Percentiles rank a stretch among this genome's conserved stretches.
These are phyloP conservation scores for Drosophila neotestacea DNA, from an alignment of 2,888 invertebrate species.

Conservation along the genomic window DNA sequence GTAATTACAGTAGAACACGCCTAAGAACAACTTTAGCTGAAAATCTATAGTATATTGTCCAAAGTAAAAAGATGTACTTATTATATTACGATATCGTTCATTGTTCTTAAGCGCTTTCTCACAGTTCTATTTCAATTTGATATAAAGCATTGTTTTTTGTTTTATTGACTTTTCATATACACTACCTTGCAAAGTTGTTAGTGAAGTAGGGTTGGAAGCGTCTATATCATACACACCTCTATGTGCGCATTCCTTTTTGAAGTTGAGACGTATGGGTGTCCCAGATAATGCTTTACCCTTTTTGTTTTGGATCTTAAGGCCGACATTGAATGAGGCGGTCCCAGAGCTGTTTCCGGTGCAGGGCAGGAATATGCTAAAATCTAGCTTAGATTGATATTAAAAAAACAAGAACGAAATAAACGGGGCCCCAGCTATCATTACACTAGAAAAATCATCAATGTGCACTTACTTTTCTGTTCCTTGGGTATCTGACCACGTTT, in stretches of 20 bases:
- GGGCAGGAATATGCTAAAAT: slow-evolving; percentile 94
- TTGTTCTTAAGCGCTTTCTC: slow-evolving; percentile 9
- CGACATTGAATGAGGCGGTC: slow-evolving; percentile 94
- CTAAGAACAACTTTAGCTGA: slow-evolving; percentile 25
- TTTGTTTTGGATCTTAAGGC: slow-evolving; percentile 92
- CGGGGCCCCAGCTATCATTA: neutral
- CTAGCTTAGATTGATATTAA: slow-evolving; percentile 85
- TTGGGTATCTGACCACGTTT: slow-evolving; percentile 94
- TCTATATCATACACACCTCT: slow-evolving; percentile 92
- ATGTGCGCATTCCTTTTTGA: slow-evolving; percentile 97
- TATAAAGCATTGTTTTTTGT: slow-evolving; percentile 53
- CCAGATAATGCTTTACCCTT: slow-evolving; percentile 93
- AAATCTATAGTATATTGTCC: neutral
- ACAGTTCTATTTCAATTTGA: slow-evolving; percentile 20
- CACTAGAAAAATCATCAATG: neutral
- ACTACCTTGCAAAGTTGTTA: slow-evolving; percentile 86
- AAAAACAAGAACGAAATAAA: neutral
- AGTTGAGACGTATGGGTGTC: slow-evolving; percentile 93
- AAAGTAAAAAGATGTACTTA: neutral
- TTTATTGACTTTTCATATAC: slow-evolving; percentile 81
- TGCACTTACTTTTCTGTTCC: slow-evolving; percentile 90
- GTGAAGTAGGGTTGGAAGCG: slow-evolving; percentile 85
- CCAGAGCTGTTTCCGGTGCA: slow-evolving; percentile 95
- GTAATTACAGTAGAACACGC: slow-evolving; percentile 35
- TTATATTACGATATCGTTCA: neutral